Percentiles rank a stretch among this genome's conserved stretches.
Conservation (phyloP, 2,797 vertebrate species). For the Chrysocyon brachyurus region DNA sequence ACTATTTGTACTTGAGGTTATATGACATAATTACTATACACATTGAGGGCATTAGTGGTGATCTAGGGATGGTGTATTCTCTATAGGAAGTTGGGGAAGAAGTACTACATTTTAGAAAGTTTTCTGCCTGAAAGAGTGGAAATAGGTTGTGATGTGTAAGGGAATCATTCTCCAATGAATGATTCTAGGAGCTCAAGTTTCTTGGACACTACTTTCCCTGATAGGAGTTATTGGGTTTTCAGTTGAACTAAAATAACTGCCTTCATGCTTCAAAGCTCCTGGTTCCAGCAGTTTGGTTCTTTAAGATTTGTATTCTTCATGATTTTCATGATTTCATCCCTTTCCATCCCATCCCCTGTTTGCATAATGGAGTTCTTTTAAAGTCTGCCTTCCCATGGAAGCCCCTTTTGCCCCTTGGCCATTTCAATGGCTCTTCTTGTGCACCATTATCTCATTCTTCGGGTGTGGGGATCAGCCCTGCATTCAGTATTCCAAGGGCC, state of each 20-base stretch:
- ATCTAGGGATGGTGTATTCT: not conserved
- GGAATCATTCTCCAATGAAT: not conserved
- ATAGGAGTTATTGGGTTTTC: slow-evolving; percentile 49
- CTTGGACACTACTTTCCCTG: not conserved
- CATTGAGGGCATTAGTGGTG: not conserved
- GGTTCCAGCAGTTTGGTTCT: not conserved
- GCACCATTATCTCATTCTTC: slow-evolving; percentile 45
- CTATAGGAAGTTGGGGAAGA: not conserved
- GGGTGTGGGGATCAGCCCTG: not conserved
- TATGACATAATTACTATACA: not conserved
- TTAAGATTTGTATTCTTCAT: slow-evolving; percentile 40
- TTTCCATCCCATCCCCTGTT: not conserved
- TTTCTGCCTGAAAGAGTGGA: not conserved
- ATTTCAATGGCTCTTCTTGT: not conserved
- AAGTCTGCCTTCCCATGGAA: not conserved
- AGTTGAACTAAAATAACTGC: slow-evolving; percentile 35
- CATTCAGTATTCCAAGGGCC: slow-evolving; percentile 65
- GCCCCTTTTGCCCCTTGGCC: not conserved
- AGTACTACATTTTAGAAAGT: not conserved
- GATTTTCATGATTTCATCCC: slow-evolving; percentile 27
- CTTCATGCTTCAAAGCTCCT: slow-evolving; percentile 27
- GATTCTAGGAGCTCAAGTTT: not conserved
- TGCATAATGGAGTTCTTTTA: slow-evolving; percentile 54
- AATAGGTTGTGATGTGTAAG: not conserved
- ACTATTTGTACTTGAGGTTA: not conserved